Conservation (phyloP, 2,888 invertebrate genomes). For the Scaptomyza flava region DNA sequence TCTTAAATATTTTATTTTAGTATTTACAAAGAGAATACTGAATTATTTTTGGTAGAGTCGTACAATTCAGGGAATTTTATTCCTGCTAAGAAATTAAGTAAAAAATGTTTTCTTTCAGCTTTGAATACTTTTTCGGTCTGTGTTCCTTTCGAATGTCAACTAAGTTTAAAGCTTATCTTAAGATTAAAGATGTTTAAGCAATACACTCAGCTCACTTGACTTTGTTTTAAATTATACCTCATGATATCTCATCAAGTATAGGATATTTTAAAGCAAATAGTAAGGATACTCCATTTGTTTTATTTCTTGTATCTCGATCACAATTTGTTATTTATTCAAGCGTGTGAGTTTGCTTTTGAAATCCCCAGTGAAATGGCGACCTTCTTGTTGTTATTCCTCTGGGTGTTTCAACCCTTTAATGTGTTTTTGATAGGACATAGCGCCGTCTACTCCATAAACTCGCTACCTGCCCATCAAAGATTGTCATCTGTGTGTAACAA, state of each 20-base stretch:
- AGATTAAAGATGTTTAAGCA: no score
- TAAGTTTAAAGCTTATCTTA: no score
- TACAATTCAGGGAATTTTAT: no score
- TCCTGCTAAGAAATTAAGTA: no score
- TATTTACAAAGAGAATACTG: no score
- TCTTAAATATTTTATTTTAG: no score
- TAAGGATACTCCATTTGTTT: not conserved
- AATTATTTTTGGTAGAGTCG: no score
- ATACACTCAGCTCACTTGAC: no score
- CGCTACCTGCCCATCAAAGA: conserved; percentile 42
- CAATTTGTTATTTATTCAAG: conserved; percentile 54
- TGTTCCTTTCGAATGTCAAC: no score
- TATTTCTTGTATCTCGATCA: conserved; percentile 7
- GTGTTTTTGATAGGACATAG: conserved; percentile 12
- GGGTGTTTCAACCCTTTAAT: conserved; percentile 33
- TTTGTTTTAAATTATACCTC: not conserved
- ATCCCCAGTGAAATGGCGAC: conserved; percentile 46
- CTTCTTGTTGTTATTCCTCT: conserved; percentile 13
- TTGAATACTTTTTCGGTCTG: no score
- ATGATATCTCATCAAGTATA: not conserved
- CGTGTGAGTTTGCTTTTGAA: conserved; percentile 23
- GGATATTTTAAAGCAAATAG: conserved; percentile 8
- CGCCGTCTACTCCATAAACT: not conserved
- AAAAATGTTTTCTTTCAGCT: no score
- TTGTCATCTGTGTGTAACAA: conserved; percentile 35